Evolutionary conservation across 2,888 invertebrate genomes (phyloP).

Genomic region (Mythimna lalbum): DNA sequence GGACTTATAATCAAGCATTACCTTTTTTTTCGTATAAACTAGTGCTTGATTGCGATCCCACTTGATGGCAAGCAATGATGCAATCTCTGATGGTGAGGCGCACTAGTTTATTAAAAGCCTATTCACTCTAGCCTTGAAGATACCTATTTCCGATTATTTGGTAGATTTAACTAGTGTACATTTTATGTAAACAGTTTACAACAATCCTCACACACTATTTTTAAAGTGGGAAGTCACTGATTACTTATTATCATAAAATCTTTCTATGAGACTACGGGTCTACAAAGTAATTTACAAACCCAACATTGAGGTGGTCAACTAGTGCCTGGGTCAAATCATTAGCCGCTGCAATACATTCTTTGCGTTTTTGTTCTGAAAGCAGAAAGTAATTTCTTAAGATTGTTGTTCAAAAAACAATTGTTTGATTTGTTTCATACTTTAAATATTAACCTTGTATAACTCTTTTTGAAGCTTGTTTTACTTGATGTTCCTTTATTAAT

Average conservation of each 20-base stretch:
- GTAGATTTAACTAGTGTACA: no score
- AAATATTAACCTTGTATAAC: constrained; percentile 94
- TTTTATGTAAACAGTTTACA: no score
- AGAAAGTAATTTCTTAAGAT: not conserved
- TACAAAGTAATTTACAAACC: constrained; percentile 91
- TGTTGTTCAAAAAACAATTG: not conserved
- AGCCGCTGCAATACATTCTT: constrained; percentile 98
- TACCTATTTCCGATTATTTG: no score
- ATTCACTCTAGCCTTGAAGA: no score
- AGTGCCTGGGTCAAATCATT: constrained; percentile 98
- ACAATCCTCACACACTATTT: no score
- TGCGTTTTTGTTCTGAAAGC: constrained; percentile 96
- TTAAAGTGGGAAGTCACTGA: no score
- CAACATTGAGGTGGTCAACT: constrained; percentile 99
- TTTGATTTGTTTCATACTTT: not conserved
- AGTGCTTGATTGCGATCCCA: no score
- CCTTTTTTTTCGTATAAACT: no score
- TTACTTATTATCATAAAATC: not conserved
- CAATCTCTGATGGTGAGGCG: no score
- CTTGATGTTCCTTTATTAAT: constrained; percentile 96
- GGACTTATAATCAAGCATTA: not conserved
- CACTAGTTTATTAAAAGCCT: no score
- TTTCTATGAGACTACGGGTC: not conserved
- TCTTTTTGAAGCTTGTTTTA: constrained; percentile 94
- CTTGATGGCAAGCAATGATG: no score